A percentile compares a stretch with the other conserved stretches of the same genome.
These are phyloP conservation scores for Strigamia crassipes DNA, from an alignment of 2,888 invertebrate genomes.

Conservation along the genomic window DNA sequence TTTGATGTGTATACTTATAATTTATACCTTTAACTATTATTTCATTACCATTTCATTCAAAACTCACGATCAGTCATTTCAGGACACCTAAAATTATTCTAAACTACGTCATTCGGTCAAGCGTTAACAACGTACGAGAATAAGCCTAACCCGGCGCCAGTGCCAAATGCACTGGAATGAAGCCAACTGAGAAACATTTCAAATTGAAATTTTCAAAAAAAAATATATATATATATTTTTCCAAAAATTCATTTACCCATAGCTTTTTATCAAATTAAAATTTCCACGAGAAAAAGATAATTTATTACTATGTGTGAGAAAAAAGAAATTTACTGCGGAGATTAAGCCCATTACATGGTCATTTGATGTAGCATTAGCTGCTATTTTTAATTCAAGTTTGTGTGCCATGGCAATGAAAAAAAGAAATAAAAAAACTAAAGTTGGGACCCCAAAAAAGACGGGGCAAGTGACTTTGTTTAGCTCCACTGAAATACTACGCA, in stretches of 20 bases:
- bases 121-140: background rate
- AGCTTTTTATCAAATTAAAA: too few species aligned
- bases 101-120: slow-evolving; percentile 5
- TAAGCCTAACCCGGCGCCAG: background rate
- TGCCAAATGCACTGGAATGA: background rate
- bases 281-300: too few species aligned
- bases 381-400: background rate
- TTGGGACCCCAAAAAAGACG: background rate
- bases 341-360: too few species aligned
- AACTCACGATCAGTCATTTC: background rate
- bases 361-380: background rate
- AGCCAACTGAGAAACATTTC: background rate
- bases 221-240: too few species aligned
- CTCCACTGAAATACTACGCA: background rate
- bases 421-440: background rate
- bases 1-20: background rate
- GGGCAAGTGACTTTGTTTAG: background rate
- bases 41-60: background rate
- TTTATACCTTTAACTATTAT: background rate
- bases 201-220: background rate
- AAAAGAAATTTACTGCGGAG: too few species aligned
- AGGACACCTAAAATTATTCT: background rate
- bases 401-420: background rate
- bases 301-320: too few species aligned
- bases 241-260: too few species aligned